These are phyloP conservation scores for Isurus oxyrinchus DNA, from an alignment of 2,113 vertebrate genomes.

Conservation along the genomic window DNA sequence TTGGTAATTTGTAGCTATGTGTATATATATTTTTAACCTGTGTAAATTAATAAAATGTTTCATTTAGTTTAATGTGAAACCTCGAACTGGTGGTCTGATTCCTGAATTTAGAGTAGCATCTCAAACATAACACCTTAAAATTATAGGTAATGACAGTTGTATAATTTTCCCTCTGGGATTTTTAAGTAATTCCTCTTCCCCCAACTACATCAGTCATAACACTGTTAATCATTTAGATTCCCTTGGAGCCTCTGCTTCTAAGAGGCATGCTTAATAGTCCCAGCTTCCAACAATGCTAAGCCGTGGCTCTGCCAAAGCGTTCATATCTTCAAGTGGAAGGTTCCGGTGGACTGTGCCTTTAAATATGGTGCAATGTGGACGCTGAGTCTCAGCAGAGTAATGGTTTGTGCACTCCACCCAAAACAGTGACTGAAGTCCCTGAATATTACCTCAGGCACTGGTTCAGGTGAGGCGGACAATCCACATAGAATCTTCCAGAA, in stretches of 20 bases:
- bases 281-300: not conserved
- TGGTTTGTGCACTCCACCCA: constrained; percentile 26
- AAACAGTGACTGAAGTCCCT: constrained; percentile 34
- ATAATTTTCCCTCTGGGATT: no score
- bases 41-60: no score
- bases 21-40: no score
- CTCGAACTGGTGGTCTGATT: no score
- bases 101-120: no score
- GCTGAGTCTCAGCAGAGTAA: not conserved
- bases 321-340: not conserved
- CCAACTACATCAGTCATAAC: no score
- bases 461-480: constrained; percentile 18
- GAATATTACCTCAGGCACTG: constrained; percentile 24
- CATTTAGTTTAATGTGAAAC: no score
- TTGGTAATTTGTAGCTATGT: no score
- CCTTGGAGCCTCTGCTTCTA: not conserved
- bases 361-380: not conserved
- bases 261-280: not conserved
- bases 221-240: not conserved
- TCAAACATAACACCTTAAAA: no score
- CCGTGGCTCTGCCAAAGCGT: no score
- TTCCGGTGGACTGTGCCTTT: not conserved
- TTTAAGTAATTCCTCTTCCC: no score
- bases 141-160: no score
- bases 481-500: not conserved